These are phyloP conservation scores for Gyrodactylus salaris DNA, from an alignment of 1,140 invertebrate genomes.

Conservation along the genomic window DNA sequence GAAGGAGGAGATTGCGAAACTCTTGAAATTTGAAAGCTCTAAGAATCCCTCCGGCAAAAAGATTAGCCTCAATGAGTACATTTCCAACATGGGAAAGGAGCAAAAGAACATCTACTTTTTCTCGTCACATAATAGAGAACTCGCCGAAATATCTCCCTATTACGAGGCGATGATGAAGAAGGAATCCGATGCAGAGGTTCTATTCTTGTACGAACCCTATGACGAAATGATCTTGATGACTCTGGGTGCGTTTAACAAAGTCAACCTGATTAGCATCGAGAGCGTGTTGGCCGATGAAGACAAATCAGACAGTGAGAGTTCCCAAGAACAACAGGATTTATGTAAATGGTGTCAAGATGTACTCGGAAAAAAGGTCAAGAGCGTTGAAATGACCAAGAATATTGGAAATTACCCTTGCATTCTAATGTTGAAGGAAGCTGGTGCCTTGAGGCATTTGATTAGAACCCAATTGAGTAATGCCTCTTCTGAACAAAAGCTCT, in stretches of 20 bases:
- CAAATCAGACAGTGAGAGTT: background rate
- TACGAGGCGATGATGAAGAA: conserved; percentile 48
- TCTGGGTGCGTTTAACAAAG: conserved; percentile 41
- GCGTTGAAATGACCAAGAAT: conserved; percentile 42
- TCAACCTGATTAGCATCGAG: conserved; percentile 50
- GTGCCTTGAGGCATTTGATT: conserved; percentile 62
- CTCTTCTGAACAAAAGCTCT: conserved; percentile 45
- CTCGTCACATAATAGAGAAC: conserved; percentile 50
- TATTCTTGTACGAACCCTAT: conserved; percentile 74
- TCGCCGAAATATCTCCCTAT: conserved; percentile 69
- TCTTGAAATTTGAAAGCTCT: conserved; percentile 66
- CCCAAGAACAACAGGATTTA: conserved; percentile 33
- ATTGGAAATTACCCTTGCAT: conserved; percentile 62
- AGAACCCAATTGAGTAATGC: conserved; percentile 47
- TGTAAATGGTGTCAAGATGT: conserved; percentile 38
- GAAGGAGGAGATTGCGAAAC: conserved; percentile 55
- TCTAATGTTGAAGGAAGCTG: conserved; percentile 73
- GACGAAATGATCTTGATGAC: conserved; percentile 76
- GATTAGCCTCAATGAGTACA: conserved; percentile 50
- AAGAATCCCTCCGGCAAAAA: conserved; percentile 32
- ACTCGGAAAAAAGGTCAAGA: conserved; percentile 38
- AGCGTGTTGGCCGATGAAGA: conserved; percentile 31
- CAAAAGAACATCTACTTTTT: conserved; percentile 65
- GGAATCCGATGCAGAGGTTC: conserved; percentile 38
- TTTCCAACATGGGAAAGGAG: conserved; percentile 32